Base-by-base conservation (phyloP, 2,888 invertebrate species). In the Caenorhabditis sp. region DNA sequence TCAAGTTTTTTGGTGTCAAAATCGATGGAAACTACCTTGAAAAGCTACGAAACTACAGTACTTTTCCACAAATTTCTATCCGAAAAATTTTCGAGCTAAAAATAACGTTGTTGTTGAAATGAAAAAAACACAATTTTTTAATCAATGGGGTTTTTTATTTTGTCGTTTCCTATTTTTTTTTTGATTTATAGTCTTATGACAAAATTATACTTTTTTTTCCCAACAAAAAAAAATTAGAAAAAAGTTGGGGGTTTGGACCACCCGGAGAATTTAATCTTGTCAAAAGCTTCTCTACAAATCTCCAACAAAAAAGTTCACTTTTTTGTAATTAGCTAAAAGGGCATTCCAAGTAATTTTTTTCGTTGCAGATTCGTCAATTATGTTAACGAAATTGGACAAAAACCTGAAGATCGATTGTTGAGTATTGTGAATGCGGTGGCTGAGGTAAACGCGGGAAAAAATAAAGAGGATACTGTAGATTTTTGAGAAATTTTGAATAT, bases 341-440 rank as follows among this genome's bases (percentile, higher is more conserved):
- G 21, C 8, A 51, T n/a, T 4, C 17, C 5, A 23, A 1, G n/a
- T n/a, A n/a, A n/a, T n/a, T n/a, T n/a, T n/a, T 21, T 51, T 55
- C 26, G 6, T 77, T 81, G 21, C 78, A 88, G 88, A 73, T 88
- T 88, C 81, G 82, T 88, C n/a, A 88, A 88, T 78, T 84, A 87
- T 57, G 79, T 88, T 17, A 88, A 87, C 55, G 88, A 88, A 71
- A 81, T 84, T 37, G 81, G 84, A 5, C 88, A 88, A 71, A 78
- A 62, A 1, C 12, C 43, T 3, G 14, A 36, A 4, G 26, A n/a
- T 1, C 4, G 19, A 12, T 58, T 71, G 14, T 43, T 59, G 24
- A 62, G 37, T 23, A 68, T 70, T 68, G 62, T 50, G 19, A 26
- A 55, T 10, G 27, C 31, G 49, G 62, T 51, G 51, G 49, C 14